Conservation (phyloP, 2,113 vertebrate genomes). For the Chionomys nivalis region DNA sequence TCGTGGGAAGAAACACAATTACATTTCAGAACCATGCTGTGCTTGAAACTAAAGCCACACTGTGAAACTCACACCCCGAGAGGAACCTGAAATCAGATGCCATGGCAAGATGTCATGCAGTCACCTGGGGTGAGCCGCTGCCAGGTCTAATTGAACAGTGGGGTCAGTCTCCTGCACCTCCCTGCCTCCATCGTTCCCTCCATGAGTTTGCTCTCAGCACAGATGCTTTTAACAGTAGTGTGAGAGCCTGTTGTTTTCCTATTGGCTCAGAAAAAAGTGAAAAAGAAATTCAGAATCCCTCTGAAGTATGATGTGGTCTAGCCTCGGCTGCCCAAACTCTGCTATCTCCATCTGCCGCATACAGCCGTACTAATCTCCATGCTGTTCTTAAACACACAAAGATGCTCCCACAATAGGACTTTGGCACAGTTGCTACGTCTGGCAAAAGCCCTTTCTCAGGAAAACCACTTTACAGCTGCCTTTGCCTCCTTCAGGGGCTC, state of each 20-base stretch:
- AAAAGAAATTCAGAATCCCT: neutral
- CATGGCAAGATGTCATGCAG: neutral
- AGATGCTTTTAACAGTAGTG: neutral
- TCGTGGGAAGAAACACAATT: conserved; percentile 66
- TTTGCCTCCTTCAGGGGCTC: neutral
- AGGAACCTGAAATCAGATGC: conserved; percentile 52
- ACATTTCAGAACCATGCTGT: neutral
- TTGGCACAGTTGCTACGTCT: neutral
- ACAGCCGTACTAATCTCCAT: neutral
- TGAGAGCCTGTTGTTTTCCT: neutral
- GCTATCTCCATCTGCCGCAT: neutral
- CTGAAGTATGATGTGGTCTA: no score
- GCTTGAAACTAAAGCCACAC: conserved; percentile 41
- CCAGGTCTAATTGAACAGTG: neutral
- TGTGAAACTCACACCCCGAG: neutral
- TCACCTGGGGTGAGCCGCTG: neutral
- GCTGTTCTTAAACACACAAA: neutral
- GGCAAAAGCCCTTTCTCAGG: neutral
- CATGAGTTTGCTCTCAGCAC: neutral
- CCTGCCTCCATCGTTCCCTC: neutral
- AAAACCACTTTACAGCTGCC: neutral
- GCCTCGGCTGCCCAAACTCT: neutral
- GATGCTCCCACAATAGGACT: accelerated
- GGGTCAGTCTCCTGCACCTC: accelerated
- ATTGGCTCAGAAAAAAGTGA: neutral